Conservation (phyloP, 1,140 invertebrate genomes). For the Charaxes varanes region DNA sequence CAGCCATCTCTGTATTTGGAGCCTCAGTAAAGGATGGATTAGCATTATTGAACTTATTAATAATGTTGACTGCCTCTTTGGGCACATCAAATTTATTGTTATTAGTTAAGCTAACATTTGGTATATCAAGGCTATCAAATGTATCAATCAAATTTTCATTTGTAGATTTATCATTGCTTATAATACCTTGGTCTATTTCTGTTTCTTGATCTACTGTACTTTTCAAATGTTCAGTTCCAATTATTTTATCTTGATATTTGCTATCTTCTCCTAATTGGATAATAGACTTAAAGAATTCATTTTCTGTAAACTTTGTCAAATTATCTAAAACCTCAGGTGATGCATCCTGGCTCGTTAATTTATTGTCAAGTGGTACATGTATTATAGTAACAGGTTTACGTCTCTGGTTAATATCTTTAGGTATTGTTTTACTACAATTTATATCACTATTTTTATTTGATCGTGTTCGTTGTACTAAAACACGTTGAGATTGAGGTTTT, state of each 20-base stretch:
- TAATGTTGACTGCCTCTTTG: slow-evolving; percentile 36
- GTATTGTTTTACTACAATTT: slow-evolving; percentile 24
- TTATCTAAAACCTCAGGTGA: slow-evolving; percentile 12
- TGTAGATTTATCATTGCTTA: slow-evolving; percentile 16
- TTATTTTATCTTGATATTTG: slow-evolving; percentile 24
- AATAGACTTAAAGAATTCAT: slow-evolving; percentile 15
- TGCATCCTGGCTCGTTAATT: slow-evolving; percentile 22
- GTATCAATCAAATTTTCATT: slow-evolving; percentile 21
- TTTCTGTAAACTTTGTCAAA: slow-evolving; percentile 8
- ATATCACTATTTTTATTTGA: slow-evolving; percentile 19
- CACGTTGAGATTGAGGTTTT: slow-evolving; percentile 10
- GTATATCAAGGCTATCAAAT: slow-evolving; percentile 61
- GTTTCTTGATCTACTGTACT: slow-evolving; percentile 32
- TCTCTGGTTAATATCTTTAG: slow-evolving; percentile 30
- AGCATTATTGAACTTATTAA: too few relatives aligned
- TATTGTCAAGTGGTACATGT: slow-evolving; percentile 40
- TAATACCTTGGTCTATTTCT: slow-evolving; percentile 28
- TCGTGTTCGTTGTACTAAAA: slow-evolving; percentile 5
- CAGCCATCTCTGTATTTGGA: slow-evolving; percentile 26
- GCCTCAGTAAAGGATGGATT: slow-evolving; percentile 39
- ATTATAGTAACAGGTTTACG: slow-evolving; percentile 33
- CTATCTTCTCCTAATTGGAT: slow-evolving; percentile 21
- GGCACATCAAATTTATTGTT: slow-evolving; percentile 32
- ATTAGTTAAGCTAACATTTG: slow-evolving; percentile 57
- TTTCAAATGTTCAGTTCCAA: slow-evolving; percentile 29